These are phyloP conservation scores for Sebastes matsubarae DNA, from an alignment of 2,797 vertebrate genomes.

Conservation along the genomic window DNA sequence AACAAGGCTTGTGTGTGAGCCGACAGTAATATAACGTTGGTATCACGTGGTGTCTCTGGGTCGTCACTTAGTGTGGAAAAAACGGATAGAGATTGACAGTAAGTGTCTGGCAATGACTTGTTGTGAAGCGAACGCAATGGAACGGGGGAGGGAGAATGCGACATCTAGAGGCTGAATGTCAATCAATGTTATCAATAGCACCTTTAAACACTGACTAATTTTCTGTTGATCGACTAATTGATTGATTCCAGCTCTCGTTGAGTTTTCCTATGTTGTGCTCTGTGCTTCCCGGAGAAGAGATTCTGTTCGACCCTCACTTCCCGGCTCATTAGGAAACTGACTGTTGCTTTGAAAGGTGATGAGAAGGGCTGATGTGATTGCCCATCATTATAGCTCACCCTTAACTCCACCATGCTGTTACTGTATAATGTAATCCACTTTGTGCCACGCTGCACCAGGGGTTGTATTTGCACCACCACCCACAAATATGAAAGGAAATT, in stretches of 20 bases:
- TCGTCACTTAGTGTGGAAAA: no score
- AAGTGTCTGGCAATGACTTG: no score
- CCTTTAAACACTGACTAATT: background rate
- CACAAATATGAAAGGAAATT: background rate
- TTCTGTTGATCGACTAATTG: background rate
- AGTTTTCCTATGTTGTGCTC: background rate
- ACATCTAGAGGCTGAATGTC: no score
- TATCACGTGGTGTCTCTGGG: no score
- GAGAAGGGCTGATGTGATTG: slow-evolving; percentile 2
- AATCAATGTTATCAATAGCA: background rate
- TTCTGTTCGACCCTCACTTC: background rate
- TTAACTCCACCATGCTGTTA: slow-evolving; percentile 7
- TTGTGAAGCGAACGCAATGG: no score
- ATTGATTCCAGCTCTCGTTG: background rate
- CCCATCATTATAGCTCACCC: background rate
- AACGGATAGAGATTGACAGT: no score
- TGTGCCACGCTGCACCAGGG: background rate
- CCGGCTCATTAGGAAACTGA: slow-evolving; percentile 15
- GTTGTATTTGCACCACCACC: background rate
- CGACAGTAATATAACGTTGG: no score
- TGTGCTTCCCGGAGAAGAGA: background rate
- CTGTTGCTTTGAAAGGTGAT: background rate
- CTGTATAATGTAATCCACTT: background rate
- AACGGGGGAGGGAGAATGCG: no score
- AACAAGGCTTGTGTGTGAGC: no score